Evolutionary conservation across 1,140 invertebrate species (phyloP).

Genomic region (Reticulitermes speratus): DNA sequence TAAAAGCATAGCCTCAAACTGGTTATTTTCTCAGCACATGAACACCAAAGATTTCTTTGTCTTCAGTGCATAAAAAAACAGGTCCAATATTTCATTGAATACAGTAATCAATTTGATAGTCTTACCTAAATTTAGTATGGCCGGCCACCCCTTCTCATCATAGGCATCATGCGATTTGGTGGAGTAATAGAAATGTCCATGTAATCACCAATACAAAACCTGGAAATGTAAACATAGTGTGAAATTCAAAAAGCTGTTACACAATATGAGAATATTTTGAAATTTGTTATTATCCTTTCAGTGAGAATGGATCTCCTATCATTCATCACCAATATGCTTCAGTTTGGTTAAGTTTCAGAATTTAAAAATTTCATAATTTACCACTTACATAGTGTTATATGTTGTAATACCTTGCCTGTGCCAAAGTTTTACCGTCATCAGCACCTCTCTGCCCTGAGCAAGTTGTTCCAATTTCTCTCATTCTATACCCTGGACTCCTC

Average conservation of each 20-base stretch:
- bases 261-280: not conserved
- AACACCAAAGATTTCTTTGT: no score
- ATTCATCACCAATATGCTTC: no score
- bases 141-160: slow-evolving; percentile 52
- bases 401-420: slow-evolving; percentile 59
- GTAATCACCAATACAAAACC: slow-evolving; percentile 94
- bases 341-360: not conserved
- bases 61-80: no score
- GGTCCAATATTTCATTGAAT: no score
- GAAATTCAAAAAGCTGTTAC: slow-evolving; percentile 2
- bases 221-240: slow-evolving; percentile 43
- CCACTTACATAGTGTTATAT: not conserved
- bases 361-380: not conserved
- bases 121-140: slow-evolving; percentile 17
- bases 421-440: slow-evolving; percentile 87
- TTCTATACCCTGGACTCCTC: slow-evolving; percentile 75
- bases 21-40: no score
- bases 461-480: slow-evolving; percentile 94
- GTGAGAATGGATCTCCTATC: no score
- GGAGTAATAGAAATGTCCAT: slow-evolving; percentile 96
- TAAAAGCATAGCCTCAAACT: no score
- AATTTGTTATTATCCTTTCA: no score
- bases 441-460: slow-evolving; percentile 87
- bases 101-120: no score
- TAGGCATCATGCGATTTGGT: slow-evolving; percentile 72